Evolutionary conservation across 35 echinoderm and acorn worm genomes (phyloP).

Genomic region (Eucidaris tribuloides): DNA sequence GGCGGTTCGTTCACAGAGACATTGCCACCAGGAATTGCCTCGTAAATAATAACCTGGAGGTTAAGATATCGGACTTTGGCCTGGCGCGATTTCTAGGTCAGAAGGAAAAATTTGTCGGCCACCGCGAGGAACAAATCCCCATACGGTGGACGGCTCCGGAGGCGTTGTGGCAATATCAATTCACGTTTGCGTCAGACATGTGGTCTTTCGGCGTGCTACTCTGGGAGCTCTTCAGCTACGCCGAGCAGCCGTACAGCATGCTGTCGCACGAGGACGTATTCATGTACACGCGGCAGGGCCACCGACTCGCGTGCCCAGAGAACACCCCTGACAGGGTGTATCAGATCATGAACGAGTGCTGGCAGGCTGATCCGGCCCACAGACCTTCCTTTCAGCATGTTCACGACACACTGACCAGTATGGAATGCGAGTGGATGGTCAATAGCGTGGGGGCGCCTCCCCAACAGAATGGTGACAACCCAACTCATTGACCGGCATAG

Average conservation of each 20-base stretch:
- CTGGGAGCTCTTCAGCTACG: slow-evolving; percentile 93
- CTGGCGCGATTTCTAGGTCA: slow-evolving; percentile 75
- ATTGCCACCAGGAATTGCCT: slow-evolving; percentile 94
- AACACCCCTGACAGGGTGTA: slow-evolving; percentile 63
- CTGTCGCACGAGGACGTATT: slow-evolving; percentile 88
- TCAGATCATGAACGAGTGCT: slow-evolving; percentile 72
- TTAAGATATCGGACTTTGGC: slow-evolving; percentile 98
- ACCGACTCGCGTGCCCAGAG: slow-evolving; percentile 54
- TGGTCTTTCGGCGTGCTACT: slow-evolving; percentile 92
- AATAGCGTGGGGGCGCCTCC: not conserved
- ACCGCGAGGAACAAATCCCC: slow-evolving; percentile 75
- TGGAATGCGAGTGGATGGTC: slow-evolving; percentile 21
- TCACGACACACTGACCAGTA: slow-evolving; percentile 20
- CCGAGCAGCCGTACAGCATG: slow-evolving; percentile 75
- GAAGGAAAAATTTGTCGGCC: slow-evolving; percentile 59
- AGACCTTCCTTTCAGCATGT: slow-evolving; percentile 79
- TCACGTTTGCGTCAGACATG: slow-evolving; percentile 76
- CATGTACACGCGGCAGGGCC: slow-evolving; percentile 69
- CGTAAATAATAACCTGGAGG: slow-evolving; percentile 60
- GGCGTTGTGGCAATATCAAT: slow-evolving; percentile 82
- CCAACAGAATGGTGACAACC: too few relatives aligned
- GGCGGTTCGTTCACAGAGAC: slow-evolving; percentile 82
- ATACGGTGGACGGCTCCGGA: slow-evolving; percentile 96
- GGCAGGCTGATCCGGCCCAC: slow-evolving; percentile 24
- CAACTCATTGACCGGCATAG: too few relatives aligned